Conservation (phyloP, 2,888 invertebrate species). For the Cybosia mesomella region DNA sequence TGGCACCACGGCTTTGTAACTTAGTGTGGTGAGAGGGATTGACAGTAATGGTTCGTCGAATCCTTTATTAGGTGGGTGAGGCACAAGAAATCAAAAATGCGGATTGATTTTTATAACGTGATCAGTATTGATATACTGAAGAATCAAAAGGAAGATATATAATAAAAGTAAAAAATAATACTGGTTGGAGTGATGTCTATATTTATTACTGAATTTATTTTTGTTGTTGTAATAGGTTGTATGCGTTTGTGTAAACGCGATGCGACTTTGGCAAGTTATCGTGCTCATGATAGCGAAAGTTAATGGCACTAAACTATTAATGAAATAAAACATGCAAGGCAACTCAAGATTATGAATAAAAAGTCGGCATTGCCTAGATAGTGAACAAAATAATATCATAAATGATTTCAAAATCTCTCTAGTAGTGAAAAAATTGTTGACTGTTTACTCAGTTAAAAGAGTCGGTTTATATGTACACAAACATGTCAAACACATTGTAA, state of each 20-base stretch:
- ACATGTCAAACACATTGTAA: slow-evolving; percentile 4
- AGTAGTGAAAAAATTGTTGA: not conserved
- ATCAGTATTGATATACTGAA: not conserved
- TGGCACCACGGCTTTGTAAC: not conserved
- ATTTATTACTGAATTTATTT: no score
- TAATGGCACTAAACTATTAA: no score
- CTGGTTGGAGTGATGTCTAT: no score
- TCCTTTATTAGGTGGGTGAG: not conserved
- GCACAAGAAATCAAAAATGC: not conserved
- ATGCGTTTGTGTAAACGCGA: no score
- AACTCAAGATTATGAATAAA: not conserved
- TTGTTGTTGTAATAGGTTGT: no score
- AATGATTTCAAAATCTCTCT: not conserved
- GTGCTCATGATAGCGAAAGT: no score
- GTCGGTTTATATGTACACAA: slow-evolving; percentile 2
- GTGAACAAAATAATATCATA: not conserved
- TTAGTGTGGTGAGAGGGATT: not conserved
- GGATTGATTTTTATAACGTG: not conserved
- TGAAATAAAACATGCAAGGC: not conserved
- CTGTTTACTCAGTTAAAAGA: not conserved
- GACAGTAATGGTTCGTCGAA: no score
- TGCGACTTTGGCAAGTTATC: no score
- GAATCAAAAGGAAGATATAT: no score
- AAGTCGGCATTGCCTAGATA: not conserved
- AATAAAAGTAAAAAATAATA: no score